A percentile compares a stretch with the other conserved stretches of the same genome.
These are phyloP conservation scores for Eucriotettix oculatus DNA, from an alignment of 2,888 invertebrate species.

Conservation along the genomic window DNA sequence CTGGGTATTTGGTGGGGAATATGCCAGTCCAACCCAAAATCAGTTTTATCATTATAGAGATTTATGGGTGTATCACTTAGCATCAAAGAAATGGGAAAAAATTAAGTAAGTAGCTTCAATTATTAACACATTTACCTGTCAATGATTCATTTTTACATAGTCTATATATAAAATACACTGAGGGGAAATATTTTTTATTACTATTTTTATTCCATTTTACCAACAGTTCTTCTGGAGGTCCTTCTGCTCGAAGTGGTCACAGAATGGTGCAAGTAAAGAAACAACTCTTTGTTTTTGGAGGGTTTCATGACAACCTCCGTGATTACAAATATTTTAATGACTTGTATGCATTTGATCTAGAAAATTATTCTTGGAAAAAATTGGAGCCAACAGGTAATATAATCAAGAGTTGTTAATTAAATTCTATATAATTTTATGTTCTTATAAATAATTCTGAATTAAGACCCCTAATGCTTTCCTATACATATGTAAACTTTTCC, in stretches of 20 bases:
- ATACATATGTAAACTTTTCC: no score
- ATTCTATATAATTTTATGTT: no score
- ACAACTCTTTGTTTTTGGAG: constrained; percentile 72
- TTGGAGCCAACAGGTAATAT: constrained; percentile 33
- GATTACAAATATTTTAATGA: constrained; percentile 85
- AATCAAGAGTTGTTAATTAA: not conserved
- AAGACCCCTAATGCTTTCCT: no score
- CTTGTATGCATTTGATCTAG: constrained; percentile 61
- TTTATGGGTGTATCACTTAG: constrained; percentile 70
- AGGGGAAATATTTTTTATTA: no score
- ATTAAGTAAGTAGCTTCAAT: constrained; percentile 24
- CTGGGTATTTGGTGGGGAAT: constrained; percentile 83
- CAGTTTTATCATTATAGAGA: constrained; percentile 90
- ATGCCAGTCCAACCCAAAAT: constrained; percentile 72
- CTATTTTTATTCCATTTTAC: constrained; percentile 16
- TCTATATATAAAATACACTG: not conserved
- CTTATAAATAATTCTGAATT: no score
- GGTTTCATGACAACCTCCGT: constrained; percentile 76
- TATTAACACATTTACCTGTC: not conserved
- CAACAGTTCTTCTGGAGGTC: constrained; percentile 48
- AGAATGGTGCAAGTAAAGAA: constrained; percentile 71
- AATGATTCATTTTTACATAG: not conserved
- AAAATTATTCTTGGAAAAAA: constrained; percentile 61
- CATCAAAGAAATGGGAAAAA: constrained; percentile 71
- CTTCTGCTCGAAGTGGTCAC: constrained; percentile 75